Evolutionary conservation across 2,797 vertebrate species (phyloP).

Genomic region (Gadopsis bispinosus): DNA sequence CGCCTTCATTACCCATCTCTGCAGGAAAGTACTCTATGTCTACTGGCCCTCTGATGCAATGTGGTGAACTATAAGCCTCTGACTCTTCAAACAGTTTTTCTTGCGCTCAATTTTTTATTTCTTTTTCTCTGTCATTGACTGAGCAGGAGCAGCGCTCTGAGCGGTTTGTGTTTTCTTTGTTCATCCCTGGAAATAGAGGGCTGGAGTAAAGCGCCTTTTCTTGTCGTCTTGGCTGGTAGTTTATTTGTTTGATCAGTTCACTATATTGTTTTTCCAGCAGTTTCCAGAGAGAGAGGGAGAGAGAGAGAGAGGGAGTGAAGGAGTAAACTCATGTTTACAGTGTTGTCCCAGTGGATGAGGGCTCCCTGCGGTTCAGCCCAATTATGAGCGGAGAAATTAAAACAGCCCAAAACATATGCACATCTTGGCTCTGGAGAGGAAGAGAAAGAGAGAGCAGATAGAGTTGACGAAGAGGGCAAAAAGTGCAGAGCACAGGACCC

Average conservation of each 20-base stretch:
- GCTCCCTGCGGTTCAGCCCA: constrained; percentile 75
- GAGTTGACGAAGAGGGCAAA: constrained; percentile 61
- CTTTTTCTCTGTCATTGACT: constrained; percentile 74
- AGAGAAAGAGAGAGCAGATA: constrained; percentile 45
- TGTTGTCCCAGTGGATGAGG: constrained; percentile 73
- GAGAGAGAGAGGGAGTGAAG: constrained; percentile 55
- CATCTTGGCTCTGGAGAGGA: constrained; percentile 66
- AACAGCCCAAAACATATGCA: constrained; percentile 78
- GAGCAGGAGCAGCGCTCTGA: constrained; percentile 67
- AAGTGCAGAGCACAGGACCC: constrained; percentile 75
- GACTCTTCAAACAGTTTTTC: constrained; percentile 77
- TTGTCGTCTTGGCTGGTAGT: constrained; percentile 65
- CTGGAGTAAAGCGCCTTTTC: constrained; percentile 61
- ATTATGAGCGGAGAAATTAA: constrained; percentile 81
- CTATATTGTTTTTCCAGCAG: constrained; percentile 64
- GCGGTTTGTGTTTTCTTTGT: constrained; percentile 74
- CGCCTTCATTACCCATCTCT: constrained; percentile 80
- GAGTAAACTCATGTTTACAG: constrained; percentile 74
- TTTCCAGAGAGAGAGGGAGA: neutral
- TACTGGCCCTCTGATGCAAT: constrained; percentile 81
- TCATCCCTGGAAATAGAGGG: constrained; percentile 68
- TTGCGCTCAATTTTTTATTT: constrained; percentile 73
- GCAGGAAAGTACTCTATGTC: constrained; percentile 74
- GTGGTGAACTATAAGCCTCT: constrained; percentile 74
- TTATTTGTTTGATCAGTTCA: constrained; percentile 73